Evolutionary conservation across 92 coral and sea anemone species (phyloP), one percentile per base, ranked within the genome.

Genomic region (Porites rus): DNA sequence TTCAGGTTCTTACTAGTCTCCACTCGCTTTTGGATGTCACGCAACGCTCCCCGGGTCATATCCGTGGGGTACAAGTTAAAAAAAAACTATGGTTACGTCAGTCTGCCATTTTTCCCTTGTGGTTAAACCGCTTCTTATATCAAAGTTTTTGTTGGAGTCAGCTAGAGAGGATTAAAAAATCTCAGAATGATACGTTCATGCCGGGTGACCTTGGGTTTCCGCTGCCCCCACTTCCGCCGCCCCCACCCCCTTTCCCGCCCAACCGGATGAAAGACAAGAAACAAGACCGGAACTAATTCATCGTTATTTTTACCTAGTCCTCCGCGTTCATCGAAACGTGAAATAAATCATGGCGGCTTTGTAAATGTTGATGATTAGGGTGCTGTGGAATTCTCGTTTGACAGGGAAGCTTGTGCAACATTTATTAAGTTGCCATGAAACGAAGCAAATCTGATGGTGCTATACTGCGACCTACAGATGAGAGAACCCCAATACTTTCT

Each of bases 401-500:
- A 72, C 54, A 12, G 18, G 17, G 0, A 50, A 8, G 51, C 58
- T 7, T 51, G 0, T 9, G 19, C 10, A 14, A 19, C 60, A 22
- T n/a, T 10, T 64, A 19, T 63, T 31, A 56, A 56, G 74, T 38
- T 53, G 87, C 72, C 1, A 83, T 74, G 79, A 71, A 83, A 64
- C 31, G 19, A 28, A 31, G 21, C 8, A n/a, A 20, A 21, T 8
- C 52, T 5, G 58, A 51, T 5, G 62, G 77, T 20, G 28, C 28
- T 46, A 38, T 9, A 18, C 24, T 46, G 8, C 50, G 51, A 0
- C 58, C 62, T n/a, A 85, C 80, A 82, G 94, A 93, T 43, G 96
- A 93, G 64, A 90, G 65, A 80, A 82, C 89, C 12, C 96, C 96
- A 8, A 72, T 90, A 8, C 84, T 93, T 20, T 87, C 93, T 12